Conservation (phyloP, 2,888 invertebrate genomes). For the Serrognathus titanus region DNA sequence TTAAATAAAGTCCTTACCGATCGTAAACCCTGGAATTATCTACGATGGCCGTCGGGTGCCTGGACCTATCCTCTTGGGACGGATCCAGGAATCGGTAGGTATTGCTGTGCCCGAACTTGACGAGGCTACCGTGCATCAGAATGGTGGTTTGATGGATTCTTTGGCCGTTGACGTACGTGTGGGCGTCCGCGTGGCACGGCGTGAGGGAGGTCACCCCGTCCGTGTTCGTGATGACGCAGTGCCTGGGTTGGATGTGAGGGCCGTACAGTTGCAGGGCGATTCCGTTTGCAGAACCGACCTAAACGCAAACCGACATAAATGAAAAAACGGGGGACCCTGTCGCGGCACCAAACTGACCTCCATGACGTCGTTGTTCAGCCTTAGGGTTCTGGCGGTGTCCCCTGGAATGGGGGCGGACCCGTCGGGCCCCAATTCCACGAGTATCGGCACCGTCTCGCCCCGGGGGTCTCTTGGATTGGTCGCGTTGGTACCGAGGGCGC, state of each 20-base stretch:
- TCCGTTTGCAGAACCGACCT: slow-evolving; percentile 77
- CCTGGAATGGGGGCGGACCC: slow-evolving; percentile 60
- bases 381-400: slow-evolving; percentile 61
- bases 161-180: slow-evolving; percentile 92
- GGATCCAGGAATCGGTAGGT: slow-evolving; percentile 85
- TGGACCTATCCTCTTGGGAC: slow-evolving; percentile 73
- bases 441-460: slow-evolving; percentile 62
- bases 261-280: slow-evolving; percentile 78
- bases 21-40: slow-evolving; percentile 55
- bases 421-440: slow-evolving; percentile 80
- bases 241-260: slow-evolving; percentile 88
- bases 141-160: slow-evolving; percentile 90
- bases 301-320: slow-evolving; percentile 13
- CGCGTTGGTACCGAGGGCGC: slow-evolving; percentile 49
- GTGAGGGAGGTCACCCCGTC: slow-evolving; percentile 92
- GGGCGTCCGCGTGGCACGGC: slow-evolving; percentile 88
- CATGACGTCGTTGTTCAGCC: slow-evolving; percentile 61
- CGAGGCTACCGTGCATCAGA: slow-evolving; percentile 78
- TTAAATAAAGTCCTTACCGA: slow-evolving; percentile 61
- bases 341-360: slow-evolving; percentile 52
- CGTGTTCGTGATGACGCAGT: slow-evolving; percentile 89
- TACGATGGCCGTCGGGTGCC: slow-evolving; percentile 59
- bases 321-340: background rate
- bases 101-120: slow-evolving; percentile 83
- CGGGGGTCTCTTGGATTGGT: slow-evolving; percentile 57